These are phyloP conservation scores for Manacus vitellinus DNA, from an alignment of 2,113 vertebrate species.

Conservation along the genomic window DNA sequence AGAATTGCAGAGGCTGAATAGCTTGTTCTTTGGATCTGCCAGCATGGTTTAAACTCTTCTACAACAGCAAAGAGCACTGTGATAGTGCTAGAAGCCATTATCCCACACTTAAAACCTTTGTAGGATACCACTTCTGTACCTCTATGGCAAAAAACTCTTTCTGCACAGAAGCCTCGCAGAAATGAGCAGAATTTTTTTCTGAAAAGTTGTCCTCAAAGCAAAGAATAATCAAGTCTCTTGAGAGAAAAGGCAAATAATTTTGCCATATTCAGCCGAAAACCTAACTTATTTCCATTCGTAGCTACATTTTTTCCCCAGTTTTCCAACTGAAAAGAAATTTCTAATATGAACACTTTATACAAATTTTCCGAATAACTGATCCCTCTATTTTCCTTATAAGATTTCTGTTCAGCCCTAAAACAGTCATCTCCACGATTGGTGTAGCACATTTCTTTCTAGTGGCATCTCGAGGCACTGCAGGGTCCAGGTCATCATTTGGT, in stretches of 20 bases:
- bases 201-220: not conserved
- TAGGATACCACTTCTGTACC: not conserved
- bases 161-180: not conserved
- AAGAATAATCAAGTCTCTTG: not conserved
- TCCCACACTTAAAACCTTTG: not conserved
- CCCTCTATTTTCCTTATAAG: not conserved
- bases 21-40: not conserved
- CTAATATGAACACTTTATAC: not conserved
- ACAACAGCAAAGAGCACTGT: not conserved
- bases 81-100: not conserved
- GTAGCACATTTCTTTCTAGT: not conserved
- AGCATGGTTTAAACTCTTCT: not conserved
- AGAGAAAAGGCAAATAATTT: not conserved
- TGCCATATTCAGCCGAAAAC: not conserved
- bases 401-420: not conserved
- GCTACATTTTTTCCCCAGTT: not conserved
- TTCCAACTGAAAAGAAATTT: not conserved
- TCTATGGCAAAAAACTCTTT: not conserved
- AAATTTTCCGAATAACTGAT: not conserved
- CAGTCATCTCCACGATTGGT: not conserved
- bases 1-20: not conserved
- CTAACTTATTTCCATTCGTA: not conserved
- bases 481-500: rapidly evolving
- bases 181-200: not conserved
- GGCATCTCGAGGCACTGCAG: not conserved